Evolutionary conservation across 2,888 invertebrate genomes (phyloP).

Genomic region (Drosophila mayaguana): DNA sequence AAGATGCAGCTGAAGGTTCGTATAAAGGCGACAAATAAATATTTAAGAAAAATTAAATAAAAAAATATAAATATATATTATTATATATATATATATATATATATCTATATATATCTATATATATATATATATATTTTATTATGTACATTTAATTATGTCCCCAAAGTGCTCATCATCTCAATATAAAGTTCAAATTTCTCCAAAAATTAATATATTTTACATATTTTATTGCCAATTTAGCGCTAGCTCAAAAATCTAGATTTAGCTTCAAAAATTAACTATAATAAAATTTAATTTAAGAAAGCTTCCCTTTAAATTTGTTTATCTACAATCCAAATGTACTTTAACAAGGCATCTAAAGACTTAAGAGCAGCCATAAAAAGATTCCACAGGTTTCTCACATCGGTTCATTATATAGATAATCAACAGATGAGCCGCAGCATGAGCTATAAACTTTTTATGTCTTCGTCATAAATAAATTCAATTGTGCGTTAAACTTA

Average conservation of each 20-base stretch:
- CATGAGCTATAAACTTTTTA: conserved; percentile 54
- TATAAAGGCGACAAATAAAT: conserved; percentile 17
- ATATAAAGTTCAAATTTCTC: not conserved
- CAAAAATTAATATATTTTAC: not conserved
- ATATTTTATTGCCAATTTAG: conserved; percentile 14
- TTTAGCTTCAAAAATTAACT: not conserved
- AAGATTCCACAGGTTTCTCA: conserved; percentile 53
- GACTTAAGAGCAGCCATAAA: conserved; percentile 39
- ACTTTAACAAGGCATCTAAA: conserved; percentile 26
- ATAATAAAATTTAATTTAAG: not conserved
- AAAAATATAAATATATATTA: no score
- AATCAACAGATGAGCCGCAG: conserved; percentile 33
- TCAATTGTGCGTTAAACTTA: conserved; percentile 37
- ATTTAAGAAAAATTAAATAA: not conserved
- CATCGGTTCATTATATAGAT: conserved; percentile 48
- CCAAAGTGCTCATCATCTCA: not conserved
- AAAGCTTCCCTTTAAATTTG: conserved; percentile 25
- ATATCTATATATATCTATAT: no score
- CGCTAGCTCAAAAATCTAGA: conserved; percentile 10
- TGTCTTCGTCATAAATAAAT: conserved; percentile 40
- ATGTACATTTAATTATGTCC: no score
- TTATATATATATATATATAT: not conserved
- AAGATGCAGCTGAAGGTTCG: conserved; percentile 81
- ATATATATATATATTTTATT: no score
- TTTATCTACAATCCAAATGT: conserved; percentile 25